These are phyloP conservation scores for Cotesia congregata DNA, from an alignment of 2,888 invertebrate species.

Conservation along the genomic window DNA sequence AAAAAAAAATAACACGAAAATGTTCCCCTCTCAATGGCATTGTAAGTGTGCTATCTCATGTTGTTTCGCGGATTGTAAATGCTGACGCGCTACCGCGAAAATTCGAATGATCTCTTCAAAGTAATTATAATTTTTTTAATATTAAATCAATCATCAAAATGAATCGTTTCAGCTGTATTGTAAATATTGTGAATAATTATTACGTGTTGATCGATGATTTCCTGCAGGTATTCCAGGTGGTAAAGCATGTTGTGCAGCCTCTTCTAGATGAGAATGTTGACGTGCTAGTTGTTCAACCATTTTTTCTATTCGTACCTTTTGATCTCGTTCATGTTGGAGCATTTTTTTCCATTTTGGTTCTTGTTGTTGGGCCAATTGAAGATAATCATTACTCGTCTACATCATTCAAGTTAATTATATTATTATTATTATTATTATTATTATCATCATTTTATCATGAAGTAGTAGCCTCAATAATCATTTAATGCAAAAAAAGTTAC, in stretches of 20 bases:
- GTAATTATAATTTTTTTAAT: background rate
- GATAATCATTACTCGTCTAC: constrained; percentile 92
- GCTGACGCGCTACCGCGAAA: background rate
- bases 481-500: too few relatives aligned
- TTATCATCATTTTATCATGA: background rate
- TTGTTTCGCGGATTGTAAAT: background rate
- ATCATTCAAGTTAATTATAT: constrained; percentile 43
- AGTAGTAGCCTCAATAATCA: too few relatives aligned
- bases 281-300: constrained; percentile 98
- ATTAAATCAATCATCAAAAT: background rate
- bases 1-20: background rate
- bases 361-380: constrained; percentile 90
- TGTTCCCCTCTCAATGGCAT: background rate
- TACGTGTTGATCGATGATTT: constrained; percentile 64
- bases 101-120: background rate
- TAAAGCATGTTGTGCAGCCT: constrained; percentile 82
- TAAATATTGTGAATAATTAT: constrained; percentile 44
- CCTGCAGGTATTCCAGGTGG: constrained; percentile 58
- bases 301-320: constrained; percentile 91
- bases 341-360: constrained; percentile 94
- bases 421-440: background rate
- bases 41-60: background rate
- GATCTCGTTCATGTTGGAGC: constrained; percentile 94
- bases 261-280: constrained; percentile 96
- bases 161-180: background rate